Percentiles rank a stretch among this genome's conserved stretches.
These are phyloP conservation scores for Protaetia brevitarsis DNA, from an alignment of 1,140 invertebrate genomes.

Conservation along the genomic window DNA sequence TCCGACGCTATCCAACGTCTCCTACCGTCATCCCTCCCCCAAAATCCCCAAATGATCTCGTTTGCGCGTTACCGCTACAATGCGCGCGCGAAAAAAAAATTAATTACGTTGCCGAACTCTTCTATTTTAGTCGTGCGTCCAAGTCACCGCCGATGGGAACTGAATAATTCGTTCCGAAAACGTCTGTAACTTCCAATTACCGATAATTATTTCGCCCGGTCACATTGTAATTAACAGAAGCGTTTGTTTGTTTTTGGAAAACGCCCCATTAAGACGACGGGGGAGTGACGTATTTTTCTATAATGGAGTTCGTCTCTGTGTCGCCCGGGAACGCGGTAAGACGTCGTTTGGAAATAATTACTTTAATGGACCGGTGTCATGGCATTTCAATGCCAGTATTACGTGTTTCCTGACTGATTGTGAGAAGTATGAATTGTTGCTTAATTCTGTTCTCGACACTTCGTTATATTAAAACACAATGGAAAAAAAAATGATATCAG, in stretches of 20 bases:
- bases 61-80: neutral
- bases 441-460: too few species aligned
- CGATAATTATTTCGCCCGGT: neutral
- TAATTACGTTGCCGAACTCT: neutral
- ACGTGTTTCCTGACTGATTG: too few species aligned
- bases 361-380: too few species aligned
- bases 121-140: neutral
- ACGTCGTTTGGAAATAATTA: too few species aligned
- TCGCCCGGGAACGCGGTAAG: too few species aligned
- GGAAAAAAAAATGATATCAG: too few species aligned
- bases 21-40: neutral
- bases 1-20: neutral
- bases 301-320: too few species aligned
- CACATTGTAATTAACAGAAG: neutral
- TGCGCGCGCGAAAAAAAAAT: neutral
- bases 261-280: neutral
- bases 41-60: neutral
- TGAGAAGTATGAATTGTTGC: too few species aligned
- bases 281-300: too few species aligned
- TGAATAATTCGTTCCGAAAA: neutral
- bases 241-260: neutral
- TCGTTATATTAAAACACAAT: too few species aligned
- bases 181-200: conserved; percentile 7
- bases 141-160: neutral
- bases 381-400: too few species aligned